A percentile compares a stretch with the other conserved stretches of the same genome.
Conservation (phyloP, 2,797 vertebrate species). For the Neosilurus hyrtlii region DNA sequence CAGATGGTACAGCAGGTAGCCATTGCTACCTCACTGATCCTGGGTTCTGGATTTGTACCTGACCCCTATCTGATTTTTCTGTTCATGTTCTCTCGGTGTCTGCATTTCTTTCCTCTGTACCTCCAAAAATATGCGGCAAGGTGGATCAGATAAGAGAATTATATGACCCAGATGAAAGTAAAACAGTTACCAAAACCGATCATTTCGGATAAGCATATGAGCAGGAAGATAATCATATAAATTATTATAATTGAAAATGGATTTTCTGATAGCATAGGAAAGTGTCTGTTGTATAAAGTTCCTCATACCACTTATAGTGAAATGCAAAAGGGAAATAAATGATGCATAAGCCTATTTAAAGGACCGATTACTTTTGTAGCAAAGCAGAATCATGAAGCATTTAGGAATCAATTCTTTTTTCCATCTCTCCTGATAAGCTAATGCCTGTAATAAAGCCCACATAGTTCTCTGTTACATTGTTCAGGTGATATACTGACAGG, state of each 20-base stretch:
- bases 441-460: neutral
- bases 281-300: neutral
- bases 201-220: neutral
- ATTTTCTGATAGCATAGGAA: neutral
- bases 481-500: neutral
- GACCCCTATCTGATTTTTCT: neutral
- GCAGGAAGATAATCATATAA: neutral
- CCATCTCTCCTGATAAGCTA: constrained; percentile 4
- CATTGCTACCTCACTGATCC: neutral
- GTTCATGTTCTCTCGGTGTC: neutral
- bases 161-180: neutral
- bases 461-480: neutral
- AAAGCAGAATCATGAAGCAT: neutral
- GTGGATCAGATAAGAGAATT: neutral
- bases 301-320: too few relatives aligned
- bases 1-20: neutral
- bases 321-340: constrained; percentile 3
- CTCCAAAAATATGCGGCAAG: neutral
- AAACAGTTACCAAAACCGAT: neutral
- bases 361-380: constrained; percentile 6
- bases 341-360: neutral
- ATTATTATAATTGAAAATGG: neutral
- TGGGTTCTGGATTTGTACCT: neutral
- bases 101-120: neutral
- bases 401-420: constrained; percentile 13